Evolutionary conservation across 1,140 invertebrate species (phyloP).

Genomic region (Doryteuthis pealeii): DNA sequence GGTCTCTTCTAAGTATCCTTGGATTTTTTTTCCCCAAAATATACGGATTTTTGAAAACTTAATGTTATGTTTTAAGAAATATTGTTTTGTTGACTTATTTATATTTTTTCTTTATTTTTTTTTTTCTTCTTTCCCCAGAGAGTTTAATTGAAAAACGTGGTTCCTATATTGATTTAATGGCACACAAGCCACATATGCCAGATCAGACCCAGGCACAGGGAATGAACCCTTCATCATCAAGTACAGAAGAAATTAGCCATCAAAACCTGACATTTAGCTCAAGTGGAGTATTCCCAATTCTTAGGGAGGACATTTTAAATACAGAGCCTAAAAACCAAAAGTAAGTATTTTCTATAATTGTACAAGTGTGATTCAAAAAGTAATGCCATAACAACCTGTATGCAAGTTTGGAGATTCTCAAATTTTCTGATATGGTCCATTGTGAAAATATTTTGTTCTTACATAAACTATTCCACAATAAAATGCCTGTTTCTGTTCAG

Average conservation of each 20-base stretch:
- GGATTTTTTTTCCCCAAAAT: too few relatives aligned
- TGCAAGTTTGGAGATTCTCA: too few relatives aligned
- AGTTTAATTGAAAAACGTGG: constrained; percentile 72
- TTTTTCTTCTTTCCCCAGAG: constrained; percentile 58
- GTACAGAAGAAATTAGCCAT: constrained; percentile 24
- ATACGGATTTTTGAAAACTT: too few relatives aligned
- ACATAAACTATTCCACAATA: too few relatives aligned
- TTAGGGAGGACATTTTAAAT: constrained; percentile 76
- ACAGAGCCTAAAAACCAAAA: constrained; percentile 73
- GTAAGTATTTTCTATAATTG: constrained; percentile 35
- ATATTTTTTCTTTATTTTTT: not conserved
- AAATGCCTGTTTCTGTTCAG: too few relatives aligned
- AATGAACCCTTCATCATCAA: not conserved
- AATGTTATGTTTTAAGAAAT: too few relatives aligned
- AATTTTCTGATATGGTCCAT: too few relatives aligned
- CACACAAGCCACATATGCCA: constrained; percentile 70
- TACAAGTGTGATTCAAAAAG: too few relatives aligned
- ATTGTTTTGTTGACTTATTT: too few relatives aligned
- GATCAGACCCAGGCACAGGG: constrained; percentile 46
- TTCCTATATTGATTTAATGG: constrained; percentile 76
- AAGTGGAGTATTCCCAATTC: constrained; percentile 70
- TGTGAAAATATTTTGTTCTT: too few relatives aligned
- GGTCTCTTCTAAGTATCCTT: too few relatives aligned
- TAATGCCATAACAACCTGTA: too few relatives aligned
- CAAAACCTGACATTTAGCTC: constrained; percentile 42